Evolutionary conservation across 35 echinoderm and acorn worm genomes (phyloP).

Genomic region (Ptychodera flava): DNA sequence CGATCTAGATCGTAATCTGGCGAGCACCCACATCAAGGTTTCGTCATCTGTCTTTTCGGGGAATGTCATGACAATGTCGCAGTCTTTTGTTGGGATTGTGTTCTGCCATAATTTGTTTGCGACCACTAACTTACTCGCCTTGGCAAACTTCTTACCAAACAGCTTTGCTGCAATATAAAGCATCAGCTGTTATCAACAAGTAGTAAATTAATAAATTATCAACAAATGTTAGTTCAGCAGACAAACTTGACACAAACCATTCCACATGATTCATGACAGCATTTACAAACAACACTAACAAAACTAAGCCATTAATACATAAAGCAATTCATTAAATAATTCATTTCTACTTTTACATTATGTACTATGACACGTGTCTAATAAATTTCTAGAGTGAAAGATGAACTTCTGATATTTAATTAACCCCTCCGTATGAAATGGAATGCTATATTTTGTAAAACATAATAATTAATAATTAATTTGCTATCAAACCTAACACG

Average conservation of each 20-base stretch:
- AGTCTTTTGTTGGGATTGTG: constrained; percentile 73
- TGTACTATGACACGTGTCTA: too few relatives aligned
- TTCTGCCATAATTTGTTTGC: constrained; percentile 85
- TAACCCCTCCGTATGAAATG: too few relatives aligned
- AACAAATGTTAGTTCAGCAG: neutral
- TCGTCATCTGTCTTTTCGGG: constrained; percentile 72
- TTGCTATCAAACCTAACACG: too few relatives aligned
- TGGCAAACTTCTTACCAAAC: constrained; percentile 87
- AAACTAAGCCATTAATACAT: neutral
- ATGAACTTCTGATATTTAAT: too few relatives aligned
- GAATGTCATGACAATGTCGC: constrained; percentile 88
- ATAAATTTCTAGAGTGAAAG: too few relatives aligned
- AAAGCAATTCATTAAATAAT: too few relatives aligned
- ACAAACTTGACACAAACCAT: too few relatives aligned
- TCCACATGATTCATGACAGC: neutral
- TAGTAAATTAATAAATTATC: neutral
- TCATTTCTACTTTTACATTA: too few relatives aligned
- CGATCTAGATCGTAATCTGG: constrained; percentile 41
- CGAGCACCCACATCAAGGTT: constrained; percentile 70
- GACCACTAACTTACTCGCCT: constrained; percentile 85
- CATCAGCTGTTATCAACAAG: neutral
- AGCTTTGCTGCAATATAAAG: constrained; percentile 54
- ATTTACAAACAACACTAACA: neutral
- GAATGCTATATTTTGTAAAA: too few relatives aligned
- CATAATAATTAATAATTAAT: too few relatives aligned